Base-by-base conservation (phyloP, 1,140 invertebrate species). In the Drosophila trapezifrons region DNA sequence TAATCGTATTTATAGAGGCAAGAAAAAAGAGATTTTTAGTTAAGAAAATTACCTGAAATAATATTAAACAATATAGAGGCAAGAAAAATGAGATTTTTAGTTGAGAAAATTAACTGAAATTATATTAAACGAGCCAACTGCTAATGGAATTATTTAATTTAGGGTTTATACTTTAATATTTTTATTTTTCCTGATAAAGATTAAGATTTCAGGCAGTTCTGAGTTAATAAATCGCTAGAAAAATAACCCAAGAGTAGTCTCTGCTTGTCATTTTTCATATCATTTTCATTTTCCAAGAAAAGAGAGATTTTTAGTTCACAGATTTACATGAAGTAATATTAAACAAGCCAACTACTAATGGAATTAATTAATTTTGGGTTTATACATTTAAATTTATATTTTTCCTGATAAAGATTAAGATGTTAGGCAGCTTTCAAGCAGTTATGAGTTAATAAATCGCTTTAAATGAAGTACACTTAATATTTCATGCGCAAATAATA, bases 1-100 rank as follows among this genome's bases (percentile, higher is more conserved):
- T 43, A 66, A 66, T 27, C 6, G n/a, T 43, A 17, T 43, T 32
- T 43, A 15, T 51, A 20, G 43, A 42, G 43, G 6, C 0, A 15
- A 2, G n/a, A 22, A 37, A 25, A 29, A 40, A n/a, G 18, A 8
- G 18, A 12, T n/a, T 7, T 17, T 9, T n/a, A 0, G 1, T 15
- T 1, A 18, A 57, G 7, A 57, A 37, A 40, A 2, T 4, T 25
- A 0, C 17, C 1, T 18, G 0, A 15, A 55, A 22, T 18, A 22
- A 37, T n/a, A 38, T 3, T 4, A 20, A 7, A n/a, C 9, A 27
- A n/a, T n/a, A n/a, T n/a, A n/a, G n/a, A n/a, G n/a, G n/a, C n/a
- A n/a, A n/a, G n/a, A n/a, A n/a, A n/a, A n/a, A n/a, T n/a, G n/a
- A n/a, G n/a, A n/a, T n/a, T n/a, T n/a, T n/a, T n/a, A n/a, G n/a